Evolutionary conservation across 2,888 invertebrate genomes (phyloP), one percentile per base, ranked within the genome.

Genomic region (Amaurobius ferox): DNA sequence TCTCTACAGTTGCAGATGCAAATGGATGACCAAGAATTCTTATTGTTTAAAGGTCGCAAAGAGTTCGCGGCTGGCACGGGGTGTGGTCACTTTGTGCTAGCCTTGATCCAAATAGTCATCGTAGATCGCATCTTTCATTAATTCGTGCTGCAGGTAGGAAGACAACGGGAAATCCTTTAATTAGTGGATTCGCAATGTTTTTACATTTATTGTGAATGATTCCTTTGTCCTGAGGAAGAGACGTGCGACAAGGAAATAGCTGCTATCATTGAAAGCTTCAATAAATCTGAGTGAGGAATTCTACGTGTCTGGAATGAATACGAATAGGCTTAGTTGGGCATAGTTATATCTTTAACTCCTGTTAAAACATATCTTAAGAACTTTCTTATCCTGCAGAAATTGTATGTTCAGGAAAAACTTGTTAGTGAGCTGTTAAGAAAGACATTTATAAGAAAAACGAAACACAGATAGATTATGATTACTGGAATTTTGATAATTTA

Each of bases 31-130:
- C 67, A 85, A 39, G 83, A 71, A 67, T 66, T 64, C 35, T 66
- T 55, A 85, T 85, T 85, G 83, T 85, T 77, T 71, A 76, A 35
- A 85, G 83, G 83, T 64, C 83, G 66, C 30, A 77, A 78, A 77
- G 83, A 39, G 66, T 72, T 40, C 13, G 55, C 29, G 74, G 32
- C 74, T 74, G 77, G 83, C 72, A 78, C 83, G 23, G 79, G 81
- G 70, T 19, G 61, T 48, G 76, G 39, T 39, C 19, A 13, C 7
- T 5, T 5, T 32, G 30, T 55, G 13, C 5, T 76, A 71, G 77
- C 83, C 83, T 85, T 85, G 83, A 85, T 85, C 83, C 83, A 85
- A 35, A 85, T 85, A 55, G 23, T 11, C 55, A 55, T 66, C 19
- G 66, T n/a, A n/a, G 32, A 66, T 66, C 70, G 73, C 67, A 30